Percentiles rank a stretch among this genome's conserved stretches.
Evolutionary conservation across 2,113 vertebrate species (phyloP).

Genomic region (Ancistrus triradiatus): DNA sequence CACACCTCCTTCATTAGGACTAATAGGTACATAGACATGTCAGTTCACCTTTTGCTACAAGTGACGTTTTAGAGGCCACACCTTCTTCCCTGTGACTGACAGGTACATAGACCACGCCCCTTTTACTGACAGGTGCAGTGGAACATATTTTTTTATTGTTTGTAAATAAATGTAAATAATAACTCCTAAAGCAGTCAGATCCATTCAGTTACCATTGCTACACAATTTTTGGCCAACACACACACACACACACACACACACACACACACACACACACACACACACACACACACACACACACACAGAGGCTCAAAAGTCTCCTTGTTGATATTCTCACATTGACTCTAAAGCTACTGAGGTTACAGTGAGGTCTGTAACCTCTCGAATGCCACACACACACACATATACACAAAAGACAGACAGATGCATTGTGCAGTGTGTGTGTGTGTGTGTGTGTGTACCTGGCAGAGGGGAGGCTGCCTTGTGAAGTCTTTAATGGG

Average conservation of each 20-base stretch:
- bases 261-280: constrained; percentile 10
- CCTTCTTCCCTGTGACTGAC: neutral
- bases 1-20: neutral
- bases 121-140: too few relatives aligned
- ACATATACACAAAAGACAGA: constrained; percentile 70
- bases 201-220: too few relatives aligned
- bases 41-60: neutral
- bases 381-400: constrained; percentile 60
- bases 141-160: too few relatives aligned
- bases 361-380: constrained; percentile 45
- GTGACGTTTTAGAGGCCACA: neutral
- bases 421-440: constrained; percentile 64
- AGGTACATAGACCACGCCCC: neutral
- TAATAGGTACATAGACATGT: neutral
- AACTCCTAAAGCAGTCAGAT: too few relatives aligned
- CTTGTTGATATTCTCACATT: constrained; percentile 41
- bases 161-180: too few relatives aligned
- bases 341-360: constrained; percentile 43
- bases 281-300: constrained; percentile 11
- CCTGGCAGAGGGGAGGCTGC: constrained; percentile 97
- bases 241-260: constrained; percentile 9
- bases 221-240: neutral
- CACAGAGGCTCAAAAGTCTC: constrained; percentile 28
- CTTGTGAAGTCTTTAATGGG: constrained; percentile 99
- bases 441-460: constrained; percentile 59